A percentile compares a stretch with the other conserved stretches of the same genome.
Conservation (phyloP, 2,797 vertebrate genomes). For the Cetoscarus ocellatus region DNA sequence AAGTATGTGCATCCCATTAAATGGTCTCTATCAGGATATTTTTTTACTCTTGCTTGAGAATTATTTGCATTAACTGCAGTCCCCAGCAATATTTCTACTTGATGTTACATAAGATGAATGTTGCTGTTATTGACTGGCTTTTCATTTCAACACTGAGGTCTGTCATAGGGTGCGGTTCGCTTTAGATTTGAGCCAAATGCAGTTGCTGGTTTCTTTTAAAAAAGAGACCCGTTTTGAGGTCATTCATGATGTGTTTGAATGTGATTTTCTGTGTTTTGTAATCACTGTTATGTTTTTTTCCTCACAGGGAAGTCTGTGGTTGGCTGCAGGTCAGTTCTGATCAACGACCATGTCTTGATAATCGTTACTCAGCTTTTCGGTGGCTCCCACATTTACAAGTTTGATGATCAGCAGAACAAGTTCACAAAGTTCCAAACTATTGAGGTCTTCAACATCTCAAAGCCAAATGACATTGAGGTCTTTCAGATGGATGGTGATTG, state of each 20-base stretch:
- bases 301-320: conserved; percentile 94
- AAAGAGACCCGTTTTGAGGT: too few species aligned
- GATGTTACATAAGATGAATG: too few species aligned
- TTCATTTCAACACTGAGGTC: too few species aligned
- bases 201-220: background rate
- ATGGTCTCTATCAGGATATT: too few species aligned
- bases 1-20: too few species aligned
- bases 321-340: conserved; percentile 94
- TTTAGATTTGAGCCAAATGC: too few species aligned
- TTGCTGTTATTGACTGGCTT: too few species aligned
- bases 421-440: conserved; percentile 97
- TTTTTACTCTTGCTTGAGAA: too few species aligned
- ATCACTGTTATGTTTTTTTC: conserved; percentile 18
- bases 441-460: conserved; percentile 95
- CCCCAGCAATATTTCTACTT: too few species aligned
- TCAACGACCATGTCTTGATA: conserved; percentile 92
- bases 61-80: too few species aligned
- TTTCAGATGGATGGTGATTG: conserved; percentile 93
- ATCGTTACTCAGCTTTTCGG: conserved; percentile 97
- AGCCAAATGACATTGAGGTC: conserved; percentile 97
- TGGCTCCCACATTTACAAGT: conserved; percentile 96
- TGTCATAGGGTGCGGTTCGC: too few species aligned
- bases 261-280: conserved; percentile 1
- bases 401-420: conserved; percentile 94
- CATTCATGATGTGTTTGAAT: background rate